Evolutionary conservation across 2,797 vertebrate species (phyloP), one percentile per base, ranked within the genome.

Genomic region (Buceros bicornis): DNA sequence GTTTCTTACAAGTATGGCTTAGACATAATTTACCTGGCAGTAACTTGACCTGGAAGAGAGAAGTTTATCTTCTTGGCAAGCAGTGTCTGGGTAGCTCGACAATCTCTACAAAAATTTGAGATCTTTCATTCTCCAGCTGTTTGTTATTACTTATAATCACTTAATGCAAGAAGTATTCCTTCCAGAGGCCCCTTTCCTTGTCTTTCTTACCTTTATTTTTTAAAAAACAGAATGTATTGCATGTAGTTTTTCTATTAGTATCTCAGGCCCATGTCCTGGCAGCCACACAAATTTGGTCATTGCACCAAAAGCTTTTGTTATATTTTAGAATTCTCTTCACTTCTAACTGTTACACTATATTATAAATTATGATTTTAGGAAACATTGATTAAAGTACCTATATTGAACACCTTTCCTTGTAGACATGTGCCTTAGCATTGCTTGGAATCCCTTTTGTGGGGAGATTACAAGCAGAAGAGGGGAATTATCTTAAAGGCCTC

Each of bases 131-230:
- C 77, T 91, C 67, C 95, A 97, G 78, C 80, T 96, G 95, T 77
- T 95, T 95, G 82, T 91, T 95, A 96, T 96, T 96, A 97, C 88
- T 94, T 92, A 78, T 89, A 96, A 95, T 95, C 93, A 94, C 94
- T 95, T 96, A 95, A 97, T 97, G 91, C 94, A 95, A 77, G 80
- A 94, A 84, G 73, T 97, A 93, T 92, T 96, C 87, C 31, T 95
- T 93, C 43, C 70, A 96, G 72, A 82, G 93, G 87, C 87, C 89
- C 65, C 66, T 95, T 89, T 74, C 82, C 81, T 91, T 93, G 72
- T 60, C 50, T 87, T 89, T 89, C 70, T 79, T 95, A 82, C 31
- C 13, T 56, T 72, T 61, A 9, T 53, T 66, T 13, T 57, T 62
- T n/a, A 67, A 66, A 21, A 24, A 71, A 24, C 60, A 28, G 10